phyloP scores from a whole-genome alignment of 2,113 vertebrate species.

The Monopterus albus region DNA sequence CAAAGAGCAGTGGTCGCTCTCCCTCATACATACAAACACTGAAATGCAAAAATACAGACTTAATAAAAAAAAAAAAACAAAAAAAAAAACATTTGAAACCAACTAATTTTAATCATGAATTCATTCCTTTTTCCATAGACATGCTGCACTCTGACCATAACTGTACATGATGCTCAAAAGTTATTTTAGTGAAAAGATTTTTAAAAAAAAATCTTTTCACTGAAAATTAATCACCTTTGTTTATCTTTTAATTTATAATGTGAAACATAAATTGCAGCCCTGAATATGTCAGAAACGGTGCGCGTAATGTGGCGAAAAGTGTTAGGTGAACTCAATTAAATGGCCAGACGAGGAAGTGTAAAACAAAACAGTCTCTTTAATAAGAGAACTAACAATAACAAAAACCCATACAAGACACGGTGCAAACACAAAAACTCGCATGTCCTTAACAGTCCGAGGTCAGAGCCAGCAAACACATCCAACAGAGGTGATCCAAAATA shows the following conservation, averaged over 20 bases:
- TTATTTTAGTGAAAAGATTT: slow-evolving; percentile 14
- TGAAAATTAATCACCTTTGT: slow-evolving; percentile 60
- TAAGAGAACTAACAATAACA: too few relatives aligned
- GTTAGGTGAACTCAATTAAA: too few relatives aligned
- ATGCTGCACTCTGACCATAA: slow-evolving; percentile 7
- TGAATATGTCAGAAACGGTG: too few relatives aligned
- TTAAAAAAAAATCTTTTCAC: slow-evolving; percentile 42
- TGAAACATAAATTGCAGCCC: slow-evolving; percentile 46
- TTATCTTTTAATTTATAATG: slow-evolving; percentile 14
- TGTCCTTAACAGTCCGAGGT: too few relatives aligned
- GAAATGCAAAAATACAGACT: slow-evolving; percentile 40
- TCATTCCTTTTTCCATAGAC: slow-evolving; percentile 49
- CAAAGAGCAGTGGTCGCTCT: slow-evolving; percentile 13
- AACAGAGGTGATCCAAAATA: too few relatives aligned
- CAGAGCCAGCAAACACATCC: too few relatives aligned
- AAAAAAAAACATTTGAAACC: slow-evolving; percentile 62
- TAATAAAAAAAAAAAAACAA: too few relatives aligned
- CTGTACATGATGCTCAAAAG: not conserved
- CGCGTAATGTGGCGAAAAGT: too few relatives aligned
- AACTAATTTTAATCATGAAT: slow-evolving; percentile 68
- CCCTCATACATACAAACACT: not conserved
- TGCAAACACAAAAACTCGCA: too few relatives aligned
- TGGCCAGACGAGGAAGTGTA: too few relatives aligned
- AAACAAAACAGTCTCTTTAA: too few relatives aligned
- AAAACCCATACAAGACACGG: too few relatives aligned